A percentile compares a stretch with the other conserved stretches of the same genome.
phyloP scores from a whole-genome alignment of 30 jellyfish, hydroid and myxozoan genomes.

The Aurelia aurita complex sp. Pacific region DNA sequence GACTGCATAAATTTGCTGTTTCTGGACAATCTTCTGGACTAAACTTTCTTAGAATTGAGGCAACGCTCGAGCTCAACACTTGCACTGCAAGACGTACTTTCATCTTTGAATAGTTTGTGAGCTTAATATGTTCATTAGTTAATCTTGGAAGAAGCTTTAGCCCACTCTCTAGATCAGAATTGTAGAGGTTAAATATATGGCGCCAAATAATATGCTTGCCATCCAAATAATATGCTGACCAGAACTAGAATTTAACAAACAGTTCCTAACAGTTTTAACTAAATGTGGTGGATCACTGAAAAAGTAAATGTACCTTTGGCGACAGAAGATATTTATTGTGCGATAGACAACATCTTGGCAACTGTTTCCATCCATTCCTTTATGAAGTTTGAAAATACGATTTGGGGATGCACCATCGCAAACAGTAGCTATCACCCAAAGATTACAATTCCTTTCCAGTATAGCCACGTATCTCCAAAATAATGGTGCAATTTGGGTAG shows the following conservation, averaged over 20 bases:
- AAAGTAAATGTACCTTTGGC: slow-evolving; percentile 15
- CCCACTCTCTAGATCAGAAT: slow-evolving; percentile 25
- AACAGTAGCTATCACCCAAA: slow-evolving; percentile 36
- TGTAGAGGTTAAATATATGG: slow-evolving; percentile 14
- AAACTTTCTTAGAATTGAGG: slow-evolving; percentile 30
- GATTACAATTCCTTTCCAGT: slow-evolving; percentile 30
- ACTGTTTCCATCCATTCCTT: slow-evolving; percentile 8
- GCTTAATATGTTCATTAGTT: slow-evolving; percentile 5
- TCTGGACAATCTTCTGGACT: neutral
- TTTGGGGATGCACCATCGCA: neutral
- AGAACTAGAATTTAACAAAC: slow-evolving; percentile 4
- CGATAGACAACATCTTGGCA: slow-evolving; percentile 17
- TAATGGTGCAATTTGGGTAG: slow-evolving; percentile 26
- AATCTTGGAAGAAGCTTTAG: slow-evolving; percentile 25
- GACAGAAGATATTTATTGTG: slow-evolving; percentile 1
- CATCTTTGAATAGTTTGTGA: slow-evolving; percentile 10
- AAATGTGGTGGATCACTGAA: slow-evolving; percentile 35
- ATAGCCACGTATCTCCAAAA: slow-evolving; percentile 35
- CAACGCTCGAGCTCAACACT: slow-evolving; percentile 8
- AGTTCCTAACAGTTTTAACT: slow-evolving; percentile 30
- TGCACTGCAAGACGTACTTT: slow-evolving; percentile 32
- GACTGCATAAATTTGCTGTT: slow-evolving; percentile 5
- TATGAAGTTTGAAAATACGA: slow-evolving; percentile 20
- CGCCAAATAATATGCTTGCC: slow-evolving; percentile 33
- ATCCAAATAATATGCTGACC: neutral